A percentile compares a stretch with the other conserved stretches of the same genome.
Evolutionary conservation across 2,797 vertebrate genomes (phyloP).

Genomic region (Syngnathus rostellatus): DNA sequence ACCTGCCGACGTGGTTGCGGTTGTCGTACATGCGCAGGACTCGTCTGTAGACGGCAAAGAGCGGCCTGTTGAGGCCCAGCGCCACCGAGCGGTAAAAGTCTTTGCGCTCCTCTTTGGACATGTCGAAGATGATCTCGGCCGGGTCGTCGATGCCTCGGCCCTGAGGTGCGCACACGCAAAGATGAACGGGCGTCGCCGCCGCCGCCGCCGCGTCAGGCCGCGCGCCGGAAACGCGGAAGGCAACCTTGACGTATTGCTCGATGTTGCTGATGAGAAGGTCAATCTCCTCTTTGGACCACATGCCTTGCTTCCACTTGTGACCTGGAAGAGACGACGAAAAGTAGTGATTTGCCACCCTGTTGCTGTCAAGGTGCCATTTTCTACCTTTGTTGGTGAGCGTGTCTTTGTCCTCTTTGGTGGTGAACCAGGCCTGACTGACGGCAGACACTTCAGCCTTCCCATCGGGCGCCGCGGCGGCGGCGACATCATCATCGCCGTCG

Average conservation of each 20-base stretch:
- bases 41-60: conserved; percentile 95
- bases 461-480: conserved; percentile 62
- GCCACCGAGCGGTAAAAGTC: conserved; percentile 98
- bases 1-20: conserved; percentile 99
- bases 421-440: conserved; percentile 98
- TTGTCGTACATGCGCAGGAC: conserved; percentile 99
- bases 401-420: conserved; percentile 98
- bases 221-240: background rate
- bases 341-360: too few species aligned
- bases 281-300: conserved; percentile 99
- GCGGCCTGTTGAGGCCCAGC: conserved; percentile 88
- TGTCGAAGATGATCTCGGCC: conserved; percentile 97
- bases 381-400: conserved; percentile 93
- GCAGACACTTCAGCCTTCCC: conserved; percentile 82
- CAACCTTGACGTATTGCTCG: conserved; percentile 90
- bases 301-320: conserved; percentile 98
- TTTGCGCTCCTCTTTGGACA: conserved; percentile 99
- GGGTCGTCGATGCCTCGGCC: conserved; percentile 91
- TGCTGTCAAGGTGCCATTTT: background rate
- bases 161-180: conserved; percentile 50
- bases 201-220: too few species aligned
- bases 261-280: conserved; percentile 97
- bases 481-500: conserved; percentile 72
- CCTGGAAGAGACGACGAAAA: conserved; percentile 57
- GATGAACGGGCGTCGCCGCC: background rate